A percentile compares a stretch with the other conserved stretches of the same genome.
Evolutionary conservation across 2,113 vertebrate genomes (phyloP).

Genomic region (Monarcha castaneiventris): DNA sequence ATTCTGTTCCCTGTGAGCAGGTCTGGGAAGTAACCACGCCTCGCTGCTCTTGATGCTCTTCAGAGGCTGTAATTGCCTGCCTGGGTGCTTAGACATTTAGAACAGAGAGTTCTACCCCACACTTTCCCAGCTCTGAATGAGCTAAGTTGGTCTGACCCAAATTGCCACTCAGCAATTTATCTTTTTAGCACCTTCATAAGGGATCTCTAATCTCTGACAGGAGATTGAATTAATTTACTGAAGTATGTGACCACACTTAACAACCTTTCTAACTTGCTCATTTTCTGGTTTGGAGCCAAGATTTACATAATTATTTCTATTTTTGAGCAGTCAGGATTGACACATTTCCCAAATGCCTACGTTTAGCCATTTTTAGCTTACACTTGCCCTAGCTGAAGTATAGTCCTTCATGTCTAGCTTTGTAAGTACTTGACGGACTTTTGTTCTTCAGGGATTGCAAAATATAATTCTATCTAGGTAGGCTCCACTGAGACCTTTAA

Average conservation of each 20-base stretch:
- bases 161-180: constrained; percentile 42
- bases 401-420: constrained; percentile 27
- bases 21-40: not conserved
- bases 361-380: constrained; percentile 44
- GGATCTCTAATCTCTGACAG: constrained; percentile 61
- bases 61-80: constrained; percentile 28
- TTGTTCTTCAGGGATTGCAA: constrained; percentile 26
- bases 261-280: not conserved
- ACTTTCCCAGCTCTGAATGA: not conserved
- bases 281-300: constrained; percentile 53
- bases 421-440: not conserved
- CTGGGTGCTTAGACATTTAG: not conserved
- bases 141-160: constrained; percentile 14
- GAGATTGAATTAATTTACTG: constrained; percentile 64
- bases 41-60: not conserved
- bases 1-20: not conserved
- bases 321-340: constrained; percentile 55
- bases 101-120: not conserved
- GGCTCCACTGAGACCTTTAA: constrained; percentile 24
- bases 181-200: constrained; percentile 55
- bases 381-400: constrained; percentile 22
- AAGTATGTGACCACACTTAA: constrained; percentile 61
- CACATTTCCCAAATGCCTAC: constrained; percentile 37
- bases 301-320: constrained; percentile 72
- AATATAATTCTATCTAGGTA: constrained; percentile 24